Evolutionary conservation across 53 echinoderm and acorn worm species (phyloP), one percentile per base, ranked within the genome.

Genomic region (Astropecten irregularis): DNA sequence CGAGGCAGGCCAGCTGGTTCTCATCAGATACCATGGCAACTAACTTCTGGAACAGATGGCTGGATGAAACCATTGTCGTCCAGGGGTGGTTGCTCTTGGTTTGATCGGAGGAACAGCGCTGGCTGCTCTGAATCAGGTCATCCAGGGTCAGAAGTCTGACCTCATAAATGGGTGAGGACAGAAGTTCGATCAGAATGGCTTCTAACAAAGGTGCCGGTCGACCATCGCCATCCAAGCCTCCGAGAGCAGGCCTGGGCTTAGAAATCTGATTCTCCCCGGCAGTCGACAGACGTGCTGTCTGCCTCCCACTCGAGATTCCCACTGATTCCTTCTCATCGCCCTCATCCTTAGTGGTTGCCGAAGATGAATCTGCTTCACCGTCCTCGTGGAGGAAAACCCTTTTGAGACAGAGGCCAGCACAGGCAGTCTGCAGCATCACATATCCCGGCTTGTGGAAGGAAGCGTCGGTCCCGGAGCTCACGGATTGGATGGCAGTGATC

Each of bases 141-240:
- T 82, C 68, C 23, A 95, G 56, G 3, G 83, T 60, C 47, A 89
- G 56, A 22, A 86, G 53, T 66, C 91, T 71, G 60, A 89, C 95
- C 77, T 95, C 95, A 49, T 86, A 87, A 39, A 87, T 42, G 34
- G 87, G 87, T 32, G 89, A 86, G 51, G 68, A 50, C 68, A 89
- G 92, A 20, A 89, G 51, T 22, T 65, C 48, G 32, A 85, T 30
- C 60, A 89, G 61, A 49, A 89, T n/a, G 30, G 38, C 79, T 6
- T 28, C 53, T 16, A 14, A n/a, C 15, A 64, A 73, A 26, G 20
- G 15, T 56, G 3, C 13, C 19, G 27, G 9, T 20, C 20, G 38
- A 29, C 2, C 35, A 16, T 9, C 22, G 38, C 27, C 36, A 20
- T 20, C 1, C n/a, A n/a, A n/a, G n/a, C n/a, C n/a, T n/a, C n/a